Conservation (phyloP, 2,888 invertebrate genomes). For the Mythimna lalbum region DNA sequence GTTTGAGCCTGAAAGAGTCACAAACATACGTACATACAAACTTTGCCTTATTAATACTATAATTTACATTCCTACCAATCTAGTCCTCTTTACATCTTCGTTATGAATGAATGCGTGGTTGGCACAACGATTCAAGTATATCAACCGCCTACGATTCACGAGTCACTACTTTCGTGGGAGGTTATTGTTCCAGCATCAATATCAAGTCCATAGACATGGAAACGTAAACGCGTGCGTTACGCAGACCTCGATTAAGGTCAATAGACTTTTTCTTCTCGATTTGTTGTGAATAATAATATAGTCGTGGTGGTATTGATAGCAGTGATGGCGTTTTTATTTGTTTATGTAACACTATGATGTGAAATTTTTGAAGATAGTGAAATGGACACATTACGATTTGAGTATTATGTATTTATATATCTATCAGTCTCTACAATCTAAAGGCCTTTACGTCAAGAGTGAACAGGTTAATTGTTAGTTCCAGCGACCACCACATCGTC, state of each 20-base stretch:
- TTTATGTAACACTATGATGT: constrained; percentile 1
- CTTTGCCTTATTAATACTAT: too few relatives aligned
- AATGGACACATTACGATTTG: not conserved
- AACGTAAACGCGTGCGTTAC: constrained; percentile 59
- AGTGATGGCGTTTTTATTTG: constrained; percentile 18
- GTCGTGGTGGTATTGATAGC: constrained; percentile 23
- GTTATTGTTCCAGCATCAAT: constrained; percentile 74
- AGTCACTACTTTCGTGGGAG: constrained; percentile 67
- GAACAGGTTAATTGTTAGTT: too few relatives aligned
- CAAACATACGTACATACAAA: too few relatives aligned
- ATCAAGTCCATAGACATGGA: constrained; percentile 65
- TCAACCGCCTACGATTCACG: constrained; percentile 64
- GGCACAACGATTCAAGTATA: constrained; percentile 44
- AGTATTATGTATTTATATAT: not conserved
- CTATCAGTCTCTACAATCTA: too few relatives aligned
- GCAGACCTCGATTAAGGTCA: constrained; percentile 58
- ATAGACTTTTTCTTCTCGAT: constrained; percentile 42
- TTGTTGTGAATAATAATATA: constrained; percentile 29
- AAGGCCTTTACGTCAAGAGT: too few relatives aligned
- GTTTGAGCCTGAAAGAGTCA: too few relatives aligned
- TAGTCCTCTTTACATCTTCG: constrained; percentile 34
- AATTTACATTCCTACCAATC: constrained; percentile 46
- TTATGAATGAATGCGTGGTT: constrained; percentile 57
- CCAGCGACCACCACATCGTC: too few relatives aligned
- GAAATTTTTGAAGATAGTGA: constrained; percentile 2